Base-by-base conservation (phyloP, 2,888 invertebrate genomes). In the Phasia obesa region DNA sequence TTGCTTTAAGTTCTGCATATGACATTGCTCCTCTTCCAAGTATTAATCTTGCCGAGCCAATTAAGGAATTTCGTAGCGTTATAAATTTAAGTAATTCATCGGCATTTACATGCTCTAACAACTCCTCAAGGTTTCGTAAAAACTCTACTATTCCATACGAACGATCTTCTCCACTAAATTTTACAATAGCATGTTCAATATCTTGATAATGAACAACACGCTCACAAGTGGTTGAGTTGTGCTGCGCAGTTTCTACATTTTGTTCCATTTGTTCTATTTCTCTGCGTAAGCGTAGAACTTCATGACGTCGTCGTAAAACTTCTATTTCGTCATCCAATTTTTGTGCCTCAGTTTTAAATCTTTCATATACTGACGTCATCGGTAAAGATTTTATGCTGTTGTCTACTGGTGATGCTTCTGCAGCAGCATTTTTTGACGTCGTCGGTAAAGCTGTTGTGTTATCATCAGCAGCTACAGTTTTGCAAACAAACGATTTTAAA, bases 131-230 rank as follows among this genome's bases (percentile, higher is more conserved):
- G 35, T 76, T 73, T 38, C 62, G 71, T 25, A 83, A 81, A 38
- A 83, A 83, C 35, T 83, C 75, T 53, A 53, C 1, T n/a, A 69
- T 70, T 38, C 67, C 71, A 35, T 65, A 84, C 31, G 70, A 57
- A 25, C 81, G 84, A 70, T 84, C 81, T n/a, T 84, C 84, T 0
- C 79, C 81, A 38, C 78, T 73, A 64, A 81, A 83, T 70, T 83
- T 83, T 21, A 81, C 35, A 0, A 85, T 71, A 17, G 82, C 79
- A 53, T 81, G 77, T 53, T 81, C 77, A 59, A 84, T 85, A 4
- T 85, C 71, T 31, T 85, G 78, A 55, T 74, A 79, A 71, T 78
- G 62, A 35, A 84, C 60, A 17, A 19, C 49, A 35, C 74, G 62
- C 44, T 57, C n/a, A n/a, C n/a, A n/a, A n/a, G 44, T 44, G 25